Percentiles rank a stretch among this genome's conserved stretches.
Evolutionary conservation across 2,888 invertebrate species (phyloP).

Genomic region (Myathropa florea): DNA sequence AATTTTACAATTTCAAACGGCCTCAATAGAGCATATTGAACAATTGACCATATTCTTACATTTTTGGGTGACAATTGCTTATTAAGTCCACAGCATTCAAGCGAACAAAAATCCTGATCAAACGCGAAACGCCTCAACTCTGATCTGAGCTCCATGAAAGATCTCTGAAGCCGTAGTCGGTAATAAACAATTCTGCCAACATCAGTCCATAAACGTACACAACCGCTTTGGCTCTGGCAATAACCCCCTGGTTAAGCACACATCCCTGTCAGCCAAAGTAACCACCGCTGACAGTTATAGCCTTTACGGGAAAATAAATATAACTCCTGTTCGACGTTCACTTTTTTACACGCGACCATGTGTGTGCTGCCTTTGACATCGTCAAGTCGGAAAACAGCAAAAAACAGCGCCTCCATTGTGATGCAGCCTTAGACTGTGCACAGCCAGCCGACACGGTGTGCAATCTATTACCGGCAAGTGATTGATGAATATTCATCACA

Average conservation of each 20-base stretch:
- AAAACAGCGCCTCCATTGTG: not conserved
- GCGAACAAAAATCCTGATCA: no score
- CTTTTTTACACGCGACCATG: not conserved
- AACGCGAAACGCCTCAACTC: no score
- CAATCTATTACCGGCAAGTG: slow-evolving; percentile 41
- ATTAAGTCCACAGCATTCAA: no score
- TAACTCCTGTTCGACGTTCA: slow-evolving; percentile 16
- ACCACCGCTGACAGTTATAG: slow-evolving; percentile 32
- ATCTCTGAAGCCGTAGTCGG: not conserved
- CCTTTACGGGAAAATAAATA: slow-evolving; percentile 24
- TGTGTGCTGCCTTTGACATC: not conserved
- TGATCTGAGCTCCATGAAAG: not conserved
- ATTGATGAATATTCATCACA: slow-evolving; percentile 62
- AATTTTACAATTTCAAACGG: no score
- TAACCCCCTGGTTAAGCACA: not conserved
- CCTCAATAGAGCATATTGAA: no score
- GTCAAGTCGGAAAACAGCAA: not conserved
- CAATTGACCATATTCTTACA: no score
- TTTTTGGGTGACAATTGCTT: no score
- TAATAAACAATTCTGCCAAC: not conserved
- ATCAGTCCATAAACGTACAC: not conserved
- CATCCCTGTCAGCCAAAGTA: slow-evolving; percentile 5
- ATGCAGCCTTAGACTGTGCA: not conserved
- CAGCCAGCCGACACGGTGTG: not conserved
- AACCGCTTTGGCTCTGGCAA: not conserved